A percentile compares a stretch with the other conserved stretches of the same genome.
phyloP scores from a whole-genome alignment of 2,888 invertebrate species.

The Caenorhabditis doughertyi region DNA sequence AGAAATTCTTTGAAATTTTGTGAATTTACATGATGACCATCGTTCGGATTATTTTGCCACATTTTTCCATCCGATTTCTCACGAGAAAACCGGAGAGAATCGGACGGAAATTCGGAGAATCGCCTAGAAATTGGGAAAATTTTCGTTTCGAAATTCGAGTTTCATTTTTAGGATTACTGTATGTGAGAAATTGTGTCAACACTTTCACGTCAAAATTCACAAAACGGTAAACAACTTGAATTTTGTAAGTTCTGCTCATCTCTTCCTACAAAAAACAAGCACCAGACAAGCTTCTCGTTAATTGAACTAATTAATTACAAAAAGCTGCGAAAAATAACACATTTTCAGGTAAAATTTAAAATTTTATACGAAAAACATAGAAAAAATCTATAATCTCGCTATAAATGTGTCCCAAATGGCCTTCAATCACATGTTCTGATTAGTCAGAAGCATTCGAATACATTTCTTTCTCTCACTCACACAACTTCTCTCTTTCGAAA shows the following conservation, averaged over 20 bases:
- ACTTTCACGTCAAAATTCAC: slow-evolving; percentile 28
- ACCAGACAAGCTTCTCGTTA: too few relatives aligned
- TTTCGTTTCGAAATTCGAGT: slow-evolving; percentile 24
- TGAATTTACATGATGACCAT: not conserved
- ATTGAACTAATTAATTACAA: too few relatives aligned
- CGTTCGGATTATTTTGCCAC: not conserved
- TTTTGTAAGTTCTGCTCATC: not conserved
- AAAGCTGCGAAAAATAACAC: too few relatives aligned
- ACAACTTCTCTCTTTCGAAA: slow-evolving; percentile 10
- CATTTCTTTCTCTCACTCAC: not conserved
- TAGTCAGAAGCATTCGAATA: not conserved
- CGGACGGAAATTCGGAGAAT: slow-evolving; percentile 9
- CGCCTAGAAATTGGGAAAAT: not conserved
- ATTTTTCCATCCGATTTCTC: slow-evolving; percentile 36
- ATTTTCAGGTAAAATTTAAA: too few relatives aligned
- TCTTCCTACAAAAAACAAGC: too few relatives aligned
- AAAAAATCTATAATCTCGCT: too few relatives aligned
- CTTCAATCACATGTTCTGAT: not conserved
- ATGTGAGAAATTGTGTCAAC: slow-evolving; percentile 16
- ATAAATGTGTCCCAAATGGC: too few relatives aligned
- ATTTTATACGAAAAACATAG: too few relatives aligned
- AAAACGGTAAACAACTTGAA: not conserved
- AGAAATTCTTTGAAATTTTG: slow-evolving; percentile 31
- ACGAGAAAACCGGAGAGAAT: slow-evolving; percentile 25
- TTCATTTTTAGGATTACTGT: slow-evolving; percentile 23